A percentile compares a stretch with the other conserved stretches of the same genome.
Conservation (phyloP, 2,888 invertebrate species). For the Odiellus spinosus region DNA sequence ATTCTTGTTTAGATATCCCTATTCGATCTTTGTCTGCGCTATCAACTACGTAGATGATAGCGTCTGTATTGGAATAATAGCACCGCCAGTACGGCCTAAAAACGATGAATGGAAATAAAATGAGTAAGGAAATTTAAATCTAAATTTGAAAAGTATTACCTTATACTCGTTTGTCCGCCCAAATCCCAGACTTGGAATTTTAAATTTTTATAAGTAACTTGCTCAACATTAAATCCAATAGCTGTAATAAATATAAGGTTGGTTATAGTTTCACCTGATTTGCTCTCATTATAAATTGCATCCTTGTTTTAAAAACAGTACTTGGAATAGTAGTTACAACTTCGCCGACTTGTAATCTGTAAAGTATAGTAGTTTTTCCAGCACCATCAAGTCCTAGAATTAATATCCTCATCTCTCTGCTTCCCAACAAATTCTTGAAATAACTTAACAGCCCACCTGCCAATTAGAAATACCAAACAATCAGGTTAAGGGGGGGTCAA, state of each 20-base stretch:
- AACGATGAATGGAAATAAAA: not conserved
- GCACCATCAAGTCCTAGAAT: conserved; percentile 40
- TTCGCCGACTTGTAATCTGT: conserved; percentile 91
- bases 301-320: conserved; percentile 9
- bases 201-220: conserved; percentile 95
- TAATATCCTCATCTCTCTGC: conserved; percentile 38
- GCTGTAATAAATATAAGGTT: conserved; percentile 47
- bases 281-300: not conserved
- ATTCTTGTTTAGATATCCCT: conserved; percentile 96
- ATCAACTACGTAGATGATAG: conserved; percentile 98
- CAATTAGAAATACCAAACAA: conserved; percentile 31
- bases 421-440: conserved; percentile 64
- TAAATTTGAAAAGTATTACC: conserved; percentile 40
- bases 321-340: conserved; percentile 74
- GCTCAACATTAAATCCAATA: conserved; percentile 98
- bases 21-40: conserved; percentile 97
- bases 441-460: conserved; percentile 89
- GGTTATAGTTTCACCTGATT: not conserved
- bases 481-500: too few relatives aligned
- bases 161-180: conserved; percentile 96
- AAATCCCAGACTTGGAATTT: conserved; percentile 99
- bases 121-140: not conserved
- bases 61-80: conserved; percentile 99
- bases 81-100: conserved; percentile 96
- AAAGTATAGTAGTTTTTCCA: conserved; percentile 89